Evolutionary conservation across 2,113 vertebrate genomes (phyloP), one percentile per base, ranked within the genome.

Genomic region (Cricetomys ansorgei): DNA sequence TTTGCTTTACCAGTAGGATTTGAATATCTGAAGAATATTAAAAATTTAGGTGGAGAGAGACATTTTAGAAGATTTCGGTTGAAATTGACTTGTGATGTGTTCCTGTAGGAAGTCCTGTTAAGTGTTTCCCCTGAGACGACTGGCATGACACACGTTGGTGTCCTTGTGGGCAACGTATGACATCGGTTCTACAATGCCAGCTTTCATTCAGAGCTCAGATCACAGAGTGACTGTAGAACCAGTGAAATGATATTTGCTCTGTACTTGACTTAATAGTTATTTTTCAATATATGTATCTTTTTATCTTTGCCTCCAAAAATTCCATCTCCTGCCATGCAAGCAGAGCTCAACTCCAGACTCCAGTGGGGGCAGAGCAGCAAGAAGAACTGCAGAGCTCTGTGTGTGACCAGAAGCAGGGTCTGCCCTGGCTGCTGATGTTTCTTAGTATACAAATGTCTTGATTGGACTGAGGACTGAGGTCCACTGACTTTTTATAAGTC

Each of bases 41-140:
- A 59, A 76, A 57, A 48, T 89, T 50, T 55, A 70, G 37, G 55
- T 37, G 48, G 45, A 70, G 17, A 72, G 55, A 75, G 40, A 13
- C 31, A 64, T 72, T 92, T 69, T 50, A 84, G 84, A 87, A 76
- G 17, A 31, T 90, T 79, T 95, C 90, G 40, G 29, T 40, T 88
- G 90, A 70, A 50, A 59, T 94, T 64, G 92, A 8, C 70, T 69
- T 94, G 59, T 83, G 43, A 40, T 67, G 12, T 53, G 37, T 83
- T 48, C 43, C 19, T 89, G 86, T 45, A 89, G 75, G 37, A 92
- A 92, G 27, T 75, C 91, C 31, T 48, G 21, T 40, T 53, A 16
- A 7, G 8, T 45, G 37, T 67, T 75, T 37, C 45, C 55, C 83
- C 59, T 40, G n/a, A 45, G 50, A 43, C 0, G 59, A 93, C 37